phyloP scores from a whole-genome alignment of 2,888 invertebrate genomes.

The Glaucopsyche alexis region DNA sequence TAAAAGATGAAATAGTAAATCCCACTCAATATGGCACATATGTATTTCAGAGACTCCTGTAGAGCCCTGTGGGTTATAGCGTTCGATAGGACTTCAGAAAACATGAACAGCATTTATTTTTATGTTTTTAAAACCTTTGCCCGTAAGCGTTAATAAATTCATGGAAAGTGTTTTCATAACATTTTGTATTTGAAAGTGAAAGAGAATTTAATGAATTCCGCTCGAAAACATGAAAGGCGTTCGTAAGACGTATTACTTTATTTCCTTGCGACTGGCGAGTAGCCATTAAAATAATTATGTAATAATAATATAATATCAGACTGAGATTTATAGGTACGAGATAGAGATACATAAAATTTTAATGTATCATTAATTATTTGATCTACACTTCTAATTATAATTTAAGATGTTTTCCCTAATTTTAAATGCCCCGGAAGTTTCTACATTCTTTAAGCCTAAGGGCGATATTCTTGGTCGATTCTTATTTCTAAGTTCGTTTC shows the following conservation, averaged over 20 bases:
- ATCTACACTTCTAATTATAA: too few species aligned
- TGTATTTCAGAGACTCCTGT: background rate
- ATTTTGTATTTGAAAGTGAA: conserved; percentile 27
- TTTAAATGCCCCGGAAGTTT: too few species aligned
- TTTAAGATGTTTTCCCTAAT: too few species aligned
- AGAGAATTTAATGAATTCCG: conserved; percentile 27
- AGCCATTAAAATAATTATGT: conserved; percentile 20
- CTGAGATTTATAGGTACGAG: background rate
- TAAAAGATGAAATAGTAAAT: background rate
- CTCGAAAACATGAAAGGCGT: conserved; percentile 17
- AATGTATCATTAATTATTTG: too few species aligned
- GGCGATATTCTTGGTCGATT: too few species aligned
- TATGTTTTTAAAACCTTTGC: background rate
- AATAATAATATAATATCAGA: conserved; percentile 1
- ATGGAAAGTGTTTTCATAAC: conserved; percentile 21
- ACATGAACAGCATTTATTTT: background rate
- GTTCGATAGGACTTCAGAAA: background rate
- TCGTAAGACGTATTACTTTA: conserved; percentile 1
- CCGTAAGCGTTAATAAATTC: conserved; percentile 28
- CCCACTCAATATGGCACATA: background rate
- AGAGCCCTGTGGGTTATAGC: background rate
- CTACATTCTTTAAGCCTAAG: too few species aligned
- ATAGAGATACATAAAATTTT: background rate
- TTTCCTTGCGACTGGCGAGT: conserved; percentile 2
- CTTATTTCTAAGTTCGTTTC: too few species aligned